Percentiles rank a stretch among this genome's conserved stretches.
Evolutionary conservation across 2,113 vertebrate species (phyloP).

Genomic region (Bos indicus): DNA sequence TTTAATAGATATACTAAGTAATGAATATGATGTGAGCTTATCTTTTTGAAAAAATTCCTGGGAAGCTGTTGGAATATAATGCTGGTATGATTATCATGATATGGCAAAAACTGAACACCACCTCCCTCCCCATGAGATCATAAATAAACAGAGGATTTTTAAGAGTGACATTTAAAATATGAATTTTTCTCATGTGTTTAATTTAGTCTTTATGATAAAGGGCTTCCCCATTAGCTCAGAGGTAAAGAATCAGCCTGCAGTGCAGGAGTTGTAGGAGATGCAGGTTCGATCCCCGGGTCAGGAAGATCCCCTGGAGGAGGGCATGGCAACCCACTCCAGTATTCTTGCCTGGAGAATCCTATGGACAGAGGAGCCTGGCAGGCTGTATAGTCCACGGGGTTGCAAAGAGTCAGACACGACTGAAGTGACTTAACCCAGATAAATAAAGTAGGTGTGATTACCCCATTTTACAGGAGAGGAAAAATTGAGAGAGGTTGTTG

Average conservation of each 20-base stretch:
- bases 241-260: background rate
- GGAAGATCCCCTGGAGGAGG: background rate
- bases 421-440: background rate
- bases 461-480: background rate
- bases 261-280: background rate
- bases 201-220: background rate
- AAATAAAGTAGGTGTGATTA: background rate
- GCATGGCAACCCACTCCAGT: background rate
- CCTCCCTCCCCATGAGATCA: rapidly evolving
- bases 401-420: background rate
- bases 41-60: background rate
- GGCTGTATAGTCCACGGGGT: background rate
- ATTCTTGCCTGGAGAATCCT: background rate
- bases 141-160: background rate
- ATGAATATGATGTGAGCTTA: background rate
- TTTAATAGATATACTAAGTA: background rate
- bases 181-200: background rate
- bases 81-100: background rate
- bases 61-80: background rate
- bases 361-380: background rate
- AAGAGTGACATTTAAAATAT: background rate
- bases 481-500: background rate
- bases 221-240: background rate
- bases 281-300: background rate
- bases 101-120: background rate